Evolutionary conservation across 2,113 vertebrate genomes (phyloP).

Genomic region (Poecilia latipinna): DNA sequence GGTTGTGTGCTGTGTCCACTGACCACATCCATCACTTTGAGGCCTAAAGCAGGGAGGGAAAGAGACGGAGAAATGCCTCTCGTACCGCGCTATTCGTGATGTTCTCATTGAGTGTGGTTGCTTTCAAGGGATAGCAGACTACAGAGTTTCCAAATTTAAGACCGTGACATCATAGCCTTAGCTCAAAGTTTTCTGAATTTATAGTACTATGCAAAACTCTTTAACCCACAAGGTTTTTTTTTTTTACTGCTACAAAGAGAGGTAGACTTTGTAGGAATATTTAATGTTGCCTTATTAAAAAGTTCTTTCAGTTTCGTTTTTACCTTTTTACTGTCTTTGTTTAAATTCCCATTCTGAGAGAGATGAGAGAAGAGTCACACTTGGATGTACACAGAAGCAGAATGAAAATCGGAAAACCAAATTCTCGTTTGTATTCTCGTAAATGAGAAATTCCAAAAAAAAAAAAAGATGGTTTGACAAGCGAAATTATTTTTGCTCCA

Average conservation of each 20-base stretch:
- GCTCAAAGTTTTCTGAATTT: slow-evolving; percentile 8
- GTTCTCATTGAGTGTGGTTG: slow-evolving; percentile 35
- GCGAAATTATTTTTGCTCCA: not conserved
- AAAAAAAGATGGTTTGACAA: not conserved
- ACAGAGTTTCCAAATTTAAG: slow-evolving; percentile 43
- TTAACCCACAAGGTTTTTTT: not conserved
- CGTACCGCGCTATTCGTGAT: slow-evolving; percentile 7
- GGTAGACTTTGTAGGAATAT: not conserved
- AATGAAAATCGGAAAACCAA: no score
- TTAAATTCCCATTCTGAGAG: no score
- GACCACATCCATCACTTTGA: slow-evolving; percentile 65
- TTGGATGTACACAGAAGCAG: not conserved
- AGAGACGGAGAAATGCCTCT: slow-evolving; percentile 18
- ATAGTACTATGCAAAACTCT: not conserved
- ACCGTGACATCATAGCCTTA: slow-evolving; percentile 30
- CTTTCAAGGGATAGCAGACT: slow-evolving; percentile 38
- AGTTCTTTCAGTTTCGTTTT: not conserved
- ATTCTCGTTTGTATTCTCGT: no score
- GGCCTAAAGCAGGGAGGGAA: slow-evolving; percentile 41
- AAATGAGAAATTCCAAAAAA: not conserved
- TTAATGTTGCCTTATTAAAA: no score
- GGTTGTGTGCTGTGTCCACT: slow-evolving; percentile 50
- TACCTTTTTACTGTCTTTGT: not conserved
- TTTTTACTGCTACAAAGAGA: not conserved
- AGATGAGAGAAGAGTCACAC: not conserved